These are phyloP conservation scores for Ctenoplectra terminalis DNA, from an alignment of 1,140 invertebrate species.

Conservation along the genomic window DNA sequence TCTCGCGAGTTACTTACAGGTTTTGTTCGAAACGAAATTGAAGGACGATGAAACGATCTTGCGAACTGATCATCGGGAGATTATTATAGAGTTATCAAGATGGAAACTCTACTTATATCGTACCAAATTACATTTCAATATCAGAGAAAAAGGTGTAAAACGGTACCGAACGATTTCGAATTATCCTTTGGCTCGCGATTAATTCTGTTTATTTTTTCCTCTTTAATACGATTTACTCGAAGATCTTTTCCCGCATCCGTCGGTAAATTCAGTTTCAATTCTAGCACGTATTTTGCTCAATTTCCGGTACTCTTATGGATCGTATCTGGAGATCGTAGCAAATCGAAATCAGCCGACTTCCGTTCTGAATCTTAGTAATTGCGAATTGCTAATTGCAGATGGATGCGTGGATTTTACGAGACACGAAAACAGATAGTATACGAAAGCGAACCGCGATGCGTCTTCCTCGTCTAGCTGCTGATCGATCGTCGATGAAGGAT, in stretches of 20 bases:
- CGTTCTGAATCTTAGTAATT: conserved; percentile 26
- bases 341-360: conserved; percentile 26
- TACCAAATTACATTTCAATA: background rate
- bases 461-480: background rate
- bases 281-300: background rate
- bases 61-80: background rate
- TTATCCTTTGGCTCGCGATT: background rate
- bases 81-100: background rate
- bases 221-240: too few species aligned
- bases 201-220: background rate
- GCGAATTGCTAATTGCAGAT: conserved; percentile 45
- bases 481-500: conserved; percentile 38
- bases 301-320: background rate
- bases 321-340: background rate
- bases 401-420: conserved; percentile 21
- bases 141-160: background rate
- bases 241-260: background rate
- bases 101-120: background rate
- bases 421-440: background rate
- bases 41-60: background rate
- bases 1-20: too few species aligned
- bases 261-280: background rate
- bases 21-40: background rate
- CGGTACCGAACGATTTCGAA: background rate
- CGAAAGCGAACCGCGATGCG: background rate